Evolutionary conservation across 2,113 vertebrate species (phyloP).

Genomic region (Hassar affinis): DNA sequence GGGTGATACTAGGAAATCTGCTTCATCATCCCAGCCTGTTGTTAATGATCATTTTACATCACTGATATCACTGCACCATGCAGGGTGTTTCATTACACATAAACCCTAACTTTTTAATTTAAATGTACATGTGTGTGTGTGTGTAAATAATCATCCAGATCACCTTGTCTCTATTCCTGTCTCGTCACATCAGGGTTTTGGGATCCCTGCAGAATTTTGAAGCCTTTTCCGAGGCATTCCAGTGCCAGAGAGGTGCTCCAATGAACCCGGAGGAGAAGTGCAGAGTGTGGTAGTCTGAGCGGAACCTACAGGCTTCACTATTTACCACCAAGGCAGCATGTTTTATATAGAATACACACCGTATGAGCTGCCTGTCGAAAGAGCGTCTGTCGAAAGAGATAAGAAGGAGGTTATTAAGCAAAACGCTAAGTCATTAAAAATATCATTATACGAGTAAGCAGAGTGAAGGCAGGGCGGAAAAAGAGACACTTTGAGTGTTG

Average conservation of each 20-base stretch:
- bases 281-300: constrained; percentile 83
- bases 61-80: neutral
- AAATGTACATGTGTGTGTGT: neutral
- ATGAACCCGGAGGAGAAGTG: constrained; percentile 88
- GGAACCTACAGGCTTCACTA: constrained; percentile 7
- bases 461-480: constrained; percentile 25
- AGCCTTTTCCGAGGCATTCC: constrained; percentile 88
- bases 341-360: constrained; percentile 38
- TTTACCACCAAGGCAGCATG: constrained; percentile 49
- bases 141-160: neutral
- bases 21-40: neutral
- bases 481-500: constrained; percentile 31
- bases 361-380: constrained; percentile 46
- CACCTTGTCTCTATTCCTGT: constrained; percentile 33
- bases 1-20: too few relatives aligned
- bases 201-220: constrained; percentile 94
- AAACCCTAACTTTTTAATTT: neutral
- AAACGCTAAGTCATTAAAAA: neutral
- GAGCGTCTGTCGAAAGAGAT: constrained; percentile 26
- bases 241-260: constrained; percentile 77
- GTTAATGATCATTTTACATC: neutral
- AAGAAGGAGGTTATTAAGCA: neutral
- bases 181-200: constrained; percentile 77
- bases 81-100: neutral
- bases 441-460: neutral